A percentile compares a stretch with the other conserved stretches of the same genome.
These are phyloP conservation scores for Drosophila dunni DNA, from an alignment of 1,140 invertebrate genomes.

Conservation along the genomic window DNA sequence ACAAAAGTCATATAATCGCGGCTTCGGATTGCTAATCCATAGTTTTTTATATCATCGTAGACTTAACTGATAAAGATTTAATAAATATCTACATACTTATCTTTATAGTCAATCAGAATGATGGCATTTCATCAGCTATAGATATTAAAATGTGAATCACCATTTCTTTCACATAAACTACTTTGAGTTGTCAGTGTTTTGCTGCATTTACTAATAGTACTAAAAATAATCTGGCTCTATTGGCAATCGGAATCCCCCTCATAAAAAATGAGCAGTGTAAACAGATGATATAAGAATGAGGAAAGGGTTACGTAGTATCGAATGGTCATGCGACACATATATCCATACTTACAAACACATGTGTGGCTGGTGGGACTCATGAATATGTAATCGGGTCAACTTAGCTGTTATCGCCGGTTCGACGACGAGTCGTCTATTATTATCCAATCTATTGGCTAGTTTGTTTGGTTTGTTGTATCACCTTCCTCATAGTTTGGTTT, in stretches of 20 bases:
- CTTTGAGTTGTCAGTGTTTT: neutral
- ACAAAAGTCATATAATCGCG: neutral
- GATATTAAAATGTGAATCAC: neutral
- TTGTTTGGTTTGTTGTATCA: slow-evolving; percentile 50
- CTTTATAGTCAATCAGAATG: neutral
- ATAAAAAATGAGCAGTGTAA: slow-evolving; percentile 1
- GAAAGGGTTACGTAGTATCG: slow-evolving; percentile 18
- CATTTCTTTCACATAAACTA: neutral
- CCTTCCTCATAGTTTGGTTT: slow-evolving; percentile 61
- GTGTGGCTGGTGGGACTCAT: slow-evolving; percentile 39
- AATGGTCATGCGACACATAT: slow-evolving; percentile 27
- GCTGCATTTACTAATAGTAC: neutral
- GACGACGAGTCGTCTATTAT: slow-evolving; percentile 46
- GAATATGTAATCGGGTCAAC: slow-evolving; percentile 63
- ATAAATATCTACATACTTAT: neutral
- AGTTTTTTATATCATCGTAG: too few species aligned
- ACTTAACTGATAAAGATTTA: neutral
- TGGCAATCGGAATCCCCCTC: slow-evolving; percentile 1
- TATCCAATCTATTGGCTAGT: slow-evolving; percentile 65
- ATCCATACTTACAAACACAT: too few species aligned
- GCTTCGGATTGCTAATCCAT: neutral
- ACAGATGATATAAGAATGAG: slow-evolving; percentile 37
- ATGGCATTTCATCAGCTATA: neutral
- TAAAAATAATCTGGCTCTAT: neutral
- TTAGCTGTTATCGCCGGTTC: slow-evolving; percentile 26